Evolutionary conservation across 2,113 vertebrate genomes (phyloP).

Genomic region (Microtus pennsylvanicus): DNA sequence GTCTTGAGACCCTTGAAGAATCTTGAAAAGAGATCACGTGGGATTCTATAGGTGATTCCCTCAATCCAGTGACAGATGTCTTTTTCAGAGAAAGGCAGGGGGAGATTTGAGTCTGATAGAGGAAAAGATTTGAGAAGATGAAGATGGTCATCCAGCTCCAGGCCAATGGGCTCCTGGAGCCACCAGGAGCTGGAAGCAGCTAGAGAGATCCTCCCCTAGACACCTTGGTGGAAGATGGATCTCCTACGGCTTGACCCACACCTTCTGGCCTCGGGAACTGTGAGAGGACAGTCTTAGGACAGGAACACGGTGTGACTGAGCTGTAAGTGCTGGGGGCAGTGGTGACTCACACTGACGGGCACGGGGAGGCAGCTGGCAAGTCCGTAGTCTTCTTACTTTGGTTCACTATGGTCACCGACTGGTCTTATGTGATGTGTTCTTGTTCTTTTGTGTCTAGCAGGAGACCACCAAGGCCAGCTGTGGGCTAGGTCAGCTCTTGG

Average conservation of each 20-base stretch:
- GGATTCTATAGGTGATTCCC: background rate
- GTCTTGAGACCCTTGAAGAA: background rate
- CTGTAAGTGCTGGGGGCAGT: background rate
- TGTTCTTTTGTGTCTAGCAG: background rate
- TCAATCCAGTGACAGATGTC: background rate
- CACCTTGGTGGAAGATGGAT: background rate
- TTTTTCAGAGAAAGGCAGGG: background rate
- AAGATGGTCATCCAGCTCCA: background rate
- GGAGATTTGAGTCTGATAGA: background rate
- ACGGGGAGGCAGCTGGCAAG: background rate
- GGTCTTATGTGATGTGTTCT: background rate
- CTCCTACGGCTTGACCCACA: background rate
- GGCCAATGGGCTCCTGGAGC: background rate
- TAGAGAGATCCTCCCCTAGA: background rate
- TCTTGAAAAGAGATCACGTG: background rate
- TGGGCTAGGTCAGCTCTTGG: background rate
- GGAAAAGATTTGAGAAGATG: background rate
- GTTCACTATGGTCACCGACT: background rate
- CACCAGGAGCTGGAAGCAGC: background rate
- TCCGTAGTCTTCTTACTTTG: background rate
- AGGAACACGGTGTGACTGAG: background rate
- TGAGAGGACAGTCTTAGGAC: background rate
- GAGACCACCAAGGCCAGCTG: background rate
- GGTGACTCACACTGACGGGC: background rate
- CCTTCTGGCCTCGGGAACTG: background rate